A percentile compares a stretch with the other conserved stretches of the same genome.
Evolutionary conservation across 2,797 vertebrate species (phyloP).

Genomic region (Graptemys geographica): DNA sequence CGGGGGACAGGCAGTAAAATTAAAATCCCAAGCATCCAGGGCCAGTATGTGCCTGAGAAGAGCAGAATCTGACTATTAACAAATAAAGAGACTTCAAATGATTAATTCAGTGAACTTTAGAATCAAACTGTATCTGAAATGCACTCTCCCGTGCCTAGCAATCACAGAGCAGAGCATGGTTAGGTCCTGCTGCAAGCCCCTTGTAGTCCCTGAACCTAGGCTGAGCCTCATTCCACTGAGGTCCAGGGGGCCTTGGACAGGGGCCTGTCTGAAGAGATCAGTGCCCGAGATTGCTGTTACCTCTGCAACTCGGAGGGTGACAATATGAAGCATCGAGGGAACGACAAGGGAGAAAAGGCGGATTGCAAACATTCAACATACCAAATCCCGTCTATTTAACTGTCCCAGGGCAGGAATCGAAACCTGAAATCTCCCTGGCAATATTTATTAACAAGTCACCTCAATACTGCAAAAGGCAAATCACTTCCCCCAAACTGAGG

Average conservation of each 20-base stretch:
- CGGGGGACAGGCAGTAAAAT: neutral
- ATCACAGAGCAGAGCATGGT: neutral
- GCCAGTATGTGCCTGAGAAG: neutral
- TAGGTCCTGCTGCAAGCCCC: neutral
- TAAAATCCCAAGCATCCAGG: neutral
- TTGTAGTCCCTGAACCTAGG: neutral
- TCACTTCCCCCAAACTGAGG: neutral
- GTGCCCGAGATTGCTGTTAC: neutral
- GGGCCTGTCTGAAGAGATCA: neutral
- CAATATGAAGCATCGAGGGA: neutral
- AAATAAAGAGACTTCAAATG: neutral
- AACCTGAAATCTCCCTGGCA: neutral
- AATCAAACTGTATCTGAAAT: neutral
- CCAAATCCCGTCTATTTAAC: neutral
- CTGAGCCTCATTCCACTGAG: neutral
- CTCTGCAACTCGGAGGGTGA: neutral
- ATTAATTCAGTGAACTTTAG: neutral
- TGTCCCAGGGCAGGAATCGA: neutral
- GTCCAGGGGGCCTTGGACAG: neutral
- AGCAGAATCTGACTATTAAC: neutral
- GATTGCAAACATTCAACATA: neutral
- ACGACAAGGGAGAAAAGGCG: neutral
- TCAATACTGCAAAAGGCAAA: neutral
- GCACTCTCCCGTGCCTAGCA: neutral
- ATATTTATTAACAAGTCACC: neutral